Evolutionary conservation across 2,888 invertebrate species (phyloP).

Genomic region (Cosmia trapezina): DNA sequence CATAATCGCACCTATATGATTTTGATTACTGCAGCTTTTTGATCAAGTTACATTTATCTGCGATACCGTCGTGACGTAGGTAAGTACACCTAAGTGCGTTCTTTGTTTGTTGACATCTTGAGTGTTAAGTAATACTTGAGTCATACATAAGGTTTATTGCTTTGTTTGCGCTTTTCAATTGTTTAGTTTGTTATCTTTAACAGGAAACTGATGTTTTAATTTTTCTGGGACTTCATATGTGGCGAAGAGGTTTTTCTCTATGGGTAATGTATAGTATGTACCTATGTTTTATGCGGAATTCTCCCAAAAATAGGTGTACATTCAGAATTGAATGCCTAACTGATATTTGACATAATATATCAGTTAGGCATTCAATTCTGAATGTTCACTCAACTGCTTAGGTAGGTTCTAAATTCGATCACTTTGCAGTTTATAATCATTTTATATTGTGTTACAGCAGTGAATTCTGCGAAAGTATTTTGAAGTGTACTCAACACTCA

Average conservation of each 20-base stretch:
- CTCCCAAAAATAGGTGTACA: background rate
- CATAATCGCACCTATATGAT: slow-evolving; percentile 51
- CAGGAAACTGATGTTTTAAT: background rate
- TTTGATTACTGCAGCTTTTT: slow-evolving; percentile 58
- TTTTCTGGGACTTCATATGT: background rate
- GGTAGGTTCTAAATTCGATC: background rate
- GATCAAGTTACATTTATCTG: slow-evolving; percentile 58
- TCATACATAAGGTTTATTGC: slow-evolving; percentile 27
- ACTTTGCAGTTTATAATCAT: background rate
- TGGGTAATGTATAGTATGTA: background rate
- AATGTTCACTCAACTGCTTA: too few relatives aligned
- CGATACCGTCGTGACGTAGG: slow-evolving; percentile 40
- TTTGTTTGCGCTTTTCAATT: slow-evolving; percentile 18
- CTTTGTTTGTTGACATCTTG: slow-evolving; percentile 48
- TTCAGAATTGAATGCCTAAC: background rate
- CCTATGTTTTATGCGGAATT: background rate
- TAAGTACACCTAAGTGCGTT: slow-evolving; percentile 45
- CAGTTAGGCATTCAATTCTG: too few relatives aligned
- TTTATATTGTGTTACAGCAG: background rate
- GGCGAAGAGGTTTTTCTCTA: background rate
- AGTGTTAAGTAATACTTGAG: slow-evolving; percentile 30
- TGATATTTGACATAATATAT: background rate
- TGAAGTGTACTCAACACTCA: slow-evolving; percentile 16
- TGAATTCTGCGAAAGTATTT: slow-evolving; percentile 25
- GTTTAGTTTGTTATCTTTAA: background rate